phyloP scores from a whole-genome alignment of 2,797 vertebrate genomes.

The Coendou prehensilis region DNA sequence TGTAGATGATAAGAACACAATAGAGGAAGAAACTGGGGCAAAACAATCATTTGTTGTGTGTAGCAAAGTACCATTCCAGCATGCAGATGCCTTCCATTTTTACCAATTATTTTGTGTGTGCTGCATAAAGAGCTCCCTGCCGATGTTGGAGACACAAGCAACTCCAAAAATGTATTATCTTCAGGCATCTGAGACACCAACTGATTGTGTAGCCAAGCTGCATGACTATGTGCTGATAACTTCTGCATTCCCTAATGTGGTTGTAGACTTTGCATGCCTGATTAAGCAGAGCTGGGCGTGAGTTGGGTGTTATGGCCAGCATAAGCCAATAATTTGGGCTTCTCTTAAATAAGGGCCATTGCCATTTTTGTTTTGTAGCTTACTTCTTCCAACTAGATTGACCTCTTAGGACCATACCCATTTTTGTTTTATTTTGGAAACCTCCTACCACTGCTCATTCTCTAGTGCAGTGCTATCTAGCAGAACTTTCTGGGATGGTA shows the following conservation, averaged over 20 bases:
- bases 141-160: neutral
- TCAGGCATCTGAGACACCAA: neutral
- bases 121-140: neutral
- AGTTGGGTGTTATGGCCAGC: neutral
- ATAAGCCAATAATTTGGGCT: neutral
- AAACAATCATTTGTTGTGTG: neutral
- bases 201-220: neutral
- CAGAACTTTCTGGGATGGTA: neutral
- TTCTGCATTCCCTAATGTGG: neutral
- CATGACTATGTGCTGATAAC: too few species aligned
- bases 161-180: neutral
- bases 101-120: neutral
- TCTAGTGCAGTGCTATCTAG: neutral
- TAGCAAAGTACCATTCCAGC: neutral
- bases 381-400: neutral
- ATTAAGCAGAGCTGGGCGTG: neutral
- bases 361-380: neutral
- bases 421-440: neutral
- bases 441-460: neutral
- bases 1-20: neutral
- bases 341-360: neutral
- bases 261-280: neutral
- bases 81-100: neutral
- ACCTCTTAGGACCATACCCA: neutral
- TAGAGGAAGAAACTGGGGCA: neutral